Evolutionary conservation across 2,113 vertebrate genomes (phyloP).

Genomic region (Recurvirostra avosetta): DNA sequence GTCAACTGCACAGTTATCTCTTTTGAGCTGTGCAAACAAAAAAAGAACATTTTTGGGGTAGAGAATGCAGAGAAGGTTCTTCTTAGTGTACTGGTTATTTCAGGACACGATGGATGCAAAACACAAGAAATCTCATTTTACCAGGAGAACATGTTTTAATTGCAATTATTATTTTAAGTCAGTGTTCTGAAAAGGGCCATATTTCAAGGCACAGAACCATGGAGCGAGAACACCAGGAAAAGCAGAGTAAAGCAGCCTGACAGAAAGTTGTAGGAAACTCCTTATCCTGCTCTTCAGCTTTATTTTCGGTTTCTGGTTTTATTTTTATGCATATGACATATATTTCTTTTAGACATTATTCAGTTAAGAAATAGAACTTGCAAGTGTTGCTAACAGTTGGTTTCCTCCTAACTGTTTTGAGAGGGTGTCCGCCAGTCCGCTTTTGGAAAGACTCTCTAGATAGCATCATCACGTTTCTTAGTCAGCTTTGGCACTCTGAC

Average conservation of each 20-base stretch:
- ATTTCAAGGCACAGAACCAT: neutral
- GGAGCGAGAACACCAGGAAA: neutral
- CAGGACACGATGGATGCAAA: neutral
- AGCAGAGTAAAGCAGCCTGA: neutral
- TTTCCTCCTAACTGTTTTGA: neutral
- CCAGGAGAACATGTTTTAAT: neutral
- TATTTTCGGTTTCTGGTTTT: neutral
- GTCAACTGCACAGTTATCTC: neutral
- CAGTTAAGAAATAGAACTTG: neutral
- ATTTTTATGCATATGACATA: neutral
- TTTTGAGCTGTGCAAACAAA: neutral
- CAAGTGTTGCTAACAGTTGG: neutral
- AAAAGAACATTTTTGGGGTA: neutral
- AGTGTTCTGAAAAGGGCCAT: neutral
- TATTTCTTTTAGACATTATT: neutral
- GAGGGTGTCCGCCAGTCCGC: neutral
- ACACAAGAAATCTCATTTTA: neutral
- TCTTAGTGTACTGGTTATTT: neutral
- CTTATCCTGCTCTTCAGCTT: neutral
- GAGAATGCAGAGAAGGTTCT: neutral
- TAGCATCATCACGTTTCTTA: neutral
- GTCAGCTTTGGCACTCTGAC: neutral
- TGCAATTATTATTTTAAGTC: neutral
- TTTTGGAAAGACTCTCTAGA: neutral
- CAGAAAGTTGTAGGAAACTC: neutral